Percentiles rank a stretch among this genome's conserved stretches.
Evolutionary conservation across 2,113 vertebrate species (phyloP).

Genomic region (Dissostichus mawsoni): DNA sequence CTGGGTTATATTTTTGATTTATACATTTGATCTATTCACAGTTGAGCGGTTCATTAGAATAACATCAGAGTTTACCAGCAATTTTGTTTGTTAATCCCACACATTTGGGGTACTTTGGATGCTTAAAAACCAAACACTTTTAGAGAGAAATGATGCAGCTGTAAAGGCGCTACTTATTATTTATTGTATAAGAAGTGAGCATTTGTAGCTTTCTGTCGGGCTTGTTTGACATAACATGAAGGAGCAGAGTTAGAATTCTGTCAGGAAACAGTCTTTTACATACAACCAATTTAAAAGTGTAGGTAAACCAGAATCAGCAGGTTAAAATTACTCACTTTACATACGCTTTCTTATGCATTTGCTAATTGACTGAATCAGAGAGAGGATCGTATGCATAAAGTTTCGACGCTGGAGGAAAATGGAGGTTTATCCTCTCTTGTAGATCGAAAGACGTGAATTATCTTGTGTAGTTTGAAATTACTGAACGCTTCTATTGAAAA

Average conservation of each 20-base stretch:
- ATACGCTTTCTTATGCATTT: not conserved
- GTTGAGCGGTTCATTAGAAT: too few species aligned
- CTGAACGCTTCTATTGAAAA: not conserved
- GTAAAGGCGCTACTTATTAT: too few species aligned
- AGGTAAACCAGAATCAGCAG: not conserved
- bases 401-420: conserved; percentile 12
- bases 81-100: too few species aligned
- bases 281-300: not conserved
- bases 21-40: too few species aligned
- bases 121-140: too few species aligned
- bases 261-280: not conserved
- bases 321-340: not conserved
- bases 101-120: too few species aligned
- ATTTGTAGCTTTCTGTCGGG: not conserved
- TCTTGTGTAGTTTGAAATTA: not conserved
- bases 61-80: too few species aligned
- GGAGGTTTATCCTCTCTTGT: not conserved
- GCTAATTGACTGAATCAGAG: not conserved
- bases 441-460: conserved; percentile 13
- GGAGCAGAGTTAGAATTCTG: not conserved
- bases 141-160: too few species aligned
- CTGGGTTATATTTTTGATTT: too few species aligned
- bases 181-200: not conserved
- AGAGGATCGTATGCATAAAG: not conserved
- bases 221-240: not conserved